Evolutionary conservation across 1,140 invertebrate genomes (phyloP).

Genomic region (Lutraria rhynchaena): DNA sequence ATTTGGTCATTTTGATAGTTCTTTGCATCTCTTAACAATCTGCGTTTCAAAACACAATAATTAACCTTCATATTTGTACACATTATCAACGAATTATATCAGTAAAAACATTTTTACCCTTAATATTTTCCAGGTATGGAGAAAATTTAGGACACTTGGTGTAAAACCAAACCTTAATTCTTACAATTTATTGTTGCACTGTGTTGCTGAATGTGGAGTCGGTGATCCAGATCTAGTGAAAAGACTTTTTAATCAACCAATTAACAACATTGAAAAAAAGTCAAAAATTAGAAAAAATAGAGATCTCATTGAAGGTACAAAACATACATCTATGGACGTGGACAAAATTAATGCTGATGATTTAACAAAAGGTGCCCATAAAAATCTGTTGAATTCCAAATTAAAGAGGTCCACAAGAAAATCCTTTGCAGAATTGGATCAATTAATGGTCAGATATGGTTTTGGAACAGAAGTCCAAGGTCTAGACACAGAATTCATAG

Average conservation of each 20-base stretch:
- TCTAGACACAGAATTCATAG: background rate
- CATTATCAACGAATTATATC: too few species aligned
- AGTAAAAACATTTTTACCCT: too few species aligned
- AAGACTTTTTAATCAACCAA: background rate
- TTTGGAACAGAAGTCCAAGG: background rate
- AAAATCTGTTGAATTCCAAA: too few species aligned
- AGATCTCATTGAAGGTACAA: background rate
- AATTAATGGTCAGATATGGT: background rate
- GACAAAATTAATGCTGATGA: background rate
- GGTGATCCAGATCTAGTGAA: slow-evolving; percentile 80
- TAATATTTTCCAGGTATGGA: slow-evolving; percentile 87
- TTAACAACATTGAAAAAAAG: background rate
- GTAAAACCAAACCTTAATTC: slow-evolving; percentile 88
- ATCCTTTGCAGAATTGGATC: slow-evolving; percentile 28
- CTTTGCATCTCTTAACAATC: background rate
- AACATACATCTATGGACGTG: background rate
- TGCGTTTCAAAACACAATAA: too few species aligned
- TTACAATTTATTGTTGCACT: slow-evolving; percentile 92
- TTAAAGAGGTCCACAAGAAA: too few species aligned
- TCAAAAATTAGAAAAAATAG: background rate
- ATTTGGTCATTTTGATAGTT: background rate
- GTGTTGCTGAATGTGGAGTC: slow-evolving; percentile 90
- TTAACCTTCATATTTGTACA: too few species aligned
- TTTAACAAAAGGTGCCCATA: background rate
- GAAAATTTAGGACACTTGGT: slow-evolving; percentile 87